Evolutionary conservation across 2,113 vertebrate genomes (phyloP), one percentile per base, ranked within the genome.

Genomic region (Charina bottae): DNA sequence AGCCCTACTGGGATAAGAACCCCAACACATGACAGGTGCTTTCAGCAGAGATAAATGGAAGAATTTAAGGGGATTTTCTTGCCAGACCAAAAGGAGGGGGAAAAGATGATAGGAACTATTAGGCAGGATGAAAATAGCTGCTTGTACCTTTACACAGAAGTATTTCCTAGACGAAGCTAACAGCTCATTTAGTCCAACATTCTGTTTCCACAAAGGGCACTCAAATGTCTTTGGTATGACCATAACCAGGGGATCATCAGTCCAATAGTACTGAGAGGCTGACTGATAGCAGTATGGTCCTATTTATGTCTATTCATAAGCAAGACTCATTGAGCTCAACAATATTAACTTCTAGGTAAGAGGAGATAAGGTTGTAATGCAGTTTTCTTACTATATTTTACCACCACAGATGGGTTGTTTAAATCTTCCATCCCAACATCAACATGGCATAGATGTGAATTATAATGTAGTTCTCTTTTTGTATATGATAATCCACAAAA

Each of bases 1-100:
- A 96, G 96, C 56, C 64, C 83, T 78, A 0, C 58, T 92, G 89
- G 93, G 94, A 95, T 96, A 89, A 96, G 95, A 96, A 93, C 23
- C 26, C 46, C 23, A 15, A 83, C 72, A 64, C 26, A 46, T 91
- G 84, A 91, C 86, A 96, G 94, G 87, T 89, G 62, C 53, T 93
- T 87, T 84, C 92, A 92, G 11, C 17, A 94, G 49, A 93, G 62
- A 93, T 88, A 94, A 94, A 94, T 91, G 60, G 64, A 93, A 6
- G 90, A 93, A 60, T 94, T 93, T 55, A 13, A 55, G 59, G 92
- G 62, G 84, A 68, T 28, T 93, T 85, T 62, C 1, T 92, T 87
- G 37, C 54, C 23, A 93, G 90, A 83, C 58, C 49, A 49, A 49
- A 49, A 49, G 49, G 86, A 0, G 89, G 89, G 53, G 85, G 28